phyloP scores from a whole-genome alignment of 2,113 vertebrate species.

The Protobothrops flavoviridis region DNA sequence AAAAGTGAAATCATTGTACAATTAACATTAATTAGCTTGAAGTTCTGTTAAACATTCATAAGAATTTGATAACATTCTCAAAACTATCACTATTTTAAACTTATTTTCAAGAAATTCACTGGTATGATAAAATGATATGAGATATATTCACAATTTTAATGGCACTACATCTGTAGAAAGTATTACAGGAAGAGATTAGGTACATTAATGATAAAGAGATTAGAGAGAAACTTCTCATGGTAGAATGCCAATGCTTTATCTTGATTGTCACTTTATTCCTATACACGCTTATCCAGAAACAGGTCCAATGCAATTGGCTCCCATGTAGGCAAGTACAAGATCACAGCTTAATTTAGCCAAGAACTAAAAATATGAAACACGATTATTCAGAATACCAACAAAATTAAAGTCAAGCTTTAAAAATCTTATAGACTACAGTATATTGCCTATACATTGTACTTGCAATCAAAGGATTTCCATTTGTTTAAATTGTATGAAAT shows the following conservation, averaged over 20 bases:
- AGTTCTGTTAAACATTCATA: conserved; percentile 10
- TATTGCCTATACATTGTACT: background rate
- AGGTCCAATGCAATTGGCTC: background rate
- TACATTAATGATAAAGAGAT: background rate
- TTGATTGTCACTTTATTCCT: background rate
- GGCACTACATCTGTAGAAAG: background rate
- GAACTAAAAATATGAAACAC: background rate
- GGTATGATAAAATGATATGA: background rate
- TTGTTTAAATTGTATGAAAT: background rate
- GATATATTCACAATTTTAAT: background rate
- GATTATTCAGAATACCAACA: background rate
- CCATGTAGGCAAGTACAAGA: background rate
- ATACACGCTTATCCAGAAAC: background rate
- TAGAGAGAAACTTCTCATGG: background rate
- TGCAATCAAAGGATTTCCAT: background rate
- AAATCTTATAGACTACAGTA: background rate
- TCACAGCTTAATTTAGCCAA: background rate
- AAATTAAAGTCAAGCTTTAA: background rate
- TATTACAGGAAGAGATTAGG: background rate
- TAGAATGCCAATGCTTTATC: background rate
- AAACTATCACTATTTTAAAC: background rate
- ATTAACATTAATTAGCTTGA: conserved; percentile 17
- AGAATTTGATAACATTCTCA: background rate
- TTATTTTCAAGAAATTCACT: background rate
- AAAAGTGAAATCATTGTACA: conserved; percentile 4